Base-by-base conservation (phyloP, 2,888 invertebrate species). In the Exephanes ischioxanthus region DNA sequence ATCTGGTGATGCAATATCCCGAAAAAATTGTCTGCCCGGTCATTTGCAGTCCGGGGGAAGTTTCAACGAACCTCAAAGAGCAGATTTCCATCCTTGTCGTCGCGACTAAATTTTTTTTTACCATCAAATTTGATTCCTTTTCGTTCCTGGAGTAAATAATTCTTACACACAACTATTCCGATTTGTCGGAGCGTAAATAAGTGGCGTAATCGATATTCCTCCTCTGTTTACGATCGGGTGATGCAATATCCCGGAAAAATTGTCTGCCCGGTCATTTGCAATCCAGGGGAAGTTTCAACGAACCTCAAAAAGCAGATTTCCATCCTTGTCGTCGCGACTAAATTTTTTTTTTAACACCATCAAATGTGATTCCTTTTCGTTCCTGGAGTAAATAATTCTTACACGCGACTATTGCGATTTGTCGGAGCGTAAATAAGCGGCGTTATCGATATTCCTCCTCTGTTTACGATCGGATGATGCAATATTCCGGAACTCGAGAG, bases 1-100 rank as follows among this genome's bases (percentile, higher is more conserved):
- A 85, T 68, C 30, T 51, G 58, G 80, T 77, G 72, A 83, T 73
- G 72, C 77, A 83, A 85, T 80, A 72, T 72, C 68, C 67, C 26
- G 80, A n/a, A 11, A n/a, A n/a, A 45, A 14, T 41, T 9, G 22
- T n/a, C 58, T 16, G 22, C 22, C 30, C 6, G 4, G 14, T 16
- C 14, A 45, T 45, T 16, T 45, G 45, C 45, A 4, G 16, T 3
- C 11, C 16, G 16, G 45, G 3, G 0, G 3, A 37, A 63, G 5
- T 9, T 11, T 33, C 33, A 37, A 63, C 33, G 63, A 33, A 16
- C 3, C 4, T 63, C 30, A 37, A 37, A 63, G n/a, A 63, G n/a
- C 30, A 30, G 16, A 37, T 63, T 33, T 1, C 37, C 63, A 63
- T 37, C 16, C 6, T 63, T 7, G 16, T 63, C n/a, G 33, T 37